Conservation (phyloP, 2,113 vertebrate species). For the Lepisosteus osseus region DNA sequence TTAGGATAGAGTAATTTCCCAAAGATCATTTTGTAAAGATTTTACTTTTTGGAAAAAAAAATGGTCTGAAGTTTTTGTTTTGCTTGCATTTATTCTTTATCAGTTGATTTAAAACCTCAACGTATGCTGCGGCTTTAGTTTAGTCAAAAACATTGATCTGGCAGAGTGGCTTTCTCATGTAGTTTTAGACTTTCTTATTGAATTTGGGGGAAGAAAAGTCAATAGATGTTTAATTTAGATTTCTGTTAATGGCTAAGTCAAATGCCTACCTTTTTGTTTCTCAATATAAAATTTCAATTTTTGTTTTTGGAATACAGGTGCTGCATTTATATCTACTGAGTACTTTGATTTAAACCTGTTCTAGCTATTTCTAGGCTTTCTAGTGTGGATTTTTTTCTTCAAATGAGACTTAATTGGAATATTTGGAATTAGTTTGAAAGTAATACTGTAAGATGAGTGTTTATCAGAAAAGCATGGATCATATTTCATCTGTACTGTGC, state of each 20-base stretch:
- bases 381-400: slow-evolving; percentile 76
- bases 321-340: slow-evolving; percentile 76
- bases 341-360: slow-evolving; percentile 71
- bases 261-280: slow-evolving; percentile 56
- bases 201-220: slow-evolving; percentile 71
- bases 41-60: slow-evolving; percentile 66
- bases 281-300: slow-evolving; percentile 39
- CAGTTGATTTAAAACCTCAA: slow-evolving; percentile 75
- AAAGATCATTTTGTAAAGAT: slow-evolving; percentile 74
- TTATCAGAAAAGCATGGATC: slow-evolving; percentile 65
- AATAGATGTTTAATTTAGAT: slow-evolving; percentile 69
- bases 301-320: slow-evolving; percentile 69
- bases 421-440: slow-evolving; percentile 73
- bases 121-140: slow-evolving; percentile 78
- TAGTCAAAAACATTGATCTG: slow-evolving; percentile 49
- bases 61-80: slow-evolving; percentile 73
- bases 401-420: slow-evolving; percentile 78
- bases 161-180: slow-evolving; percentile 78
- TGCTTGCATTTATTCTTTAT: slow-evolving; percentile 80
- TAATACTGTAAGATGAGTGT: slow-evolving; percentile 68
- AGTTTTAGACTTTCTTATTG: slow-evolving; percentile 75
- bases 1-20: slow-evolving; percentile 62
- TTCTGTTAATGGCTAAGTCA: slow-evolving; percentile 72
- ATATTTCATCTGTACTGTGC: slow-evolving; percentile 81
- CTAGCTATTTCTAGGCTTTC: slow-evolving; percentile 80